A percentile compares a stretch with the other conserved stretches of the same genome.
Evolutionary conservation across 2,797 vertebrate species (phyloP).

Genomic region (Chaetophractus vellerosus): DNA sequence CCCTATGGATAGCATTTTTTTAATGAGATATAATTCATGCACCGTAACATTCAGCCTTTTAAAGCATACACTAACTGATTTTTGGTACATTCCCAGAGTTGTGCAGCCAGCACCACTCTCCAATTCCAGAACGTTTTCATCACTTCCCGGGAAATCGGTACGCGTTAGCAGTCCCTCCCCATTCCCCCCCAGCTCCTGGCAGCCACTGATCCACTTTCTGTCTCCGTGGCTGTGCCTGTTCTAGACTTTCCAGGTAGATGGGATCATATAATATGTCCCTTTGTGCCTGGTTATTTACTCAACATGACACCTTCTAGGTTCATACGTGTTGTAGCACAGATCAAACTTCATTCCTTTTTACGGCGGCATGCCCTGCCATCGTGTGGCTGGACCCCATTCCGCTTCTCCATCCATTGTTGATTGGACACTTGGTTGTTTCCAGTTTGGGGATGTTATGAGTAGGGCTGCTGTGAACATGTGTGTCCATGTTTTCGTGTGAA

Average conservation of each 20-base stretch:
- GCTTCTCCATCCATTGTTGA: background rate
- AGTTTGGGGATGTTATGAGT: rapidly evolving
- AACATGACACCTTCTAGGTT: background rate
- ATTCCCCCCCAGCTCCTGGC: background rate
- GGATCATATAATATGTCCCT: background rate
- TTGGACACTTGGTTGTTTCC: background rate
- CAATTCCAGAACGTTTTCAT: background rate
- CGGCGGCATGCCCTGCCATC: rapidly evolving
- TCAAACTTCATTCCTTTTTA: background rate
- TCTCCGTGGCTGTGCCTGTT: background rate
- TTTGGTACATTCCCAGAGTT: background rate
- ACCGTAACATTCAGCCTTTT: background rate
- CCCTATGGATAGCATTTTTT: background rate
- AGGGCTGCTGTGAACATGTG: background rate
- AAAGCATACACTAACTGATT: background rate
- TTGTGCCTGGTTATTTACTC: background rate
- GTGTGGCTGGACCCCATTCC: rapidly evolving
- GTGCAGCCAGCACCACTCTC: background rate
- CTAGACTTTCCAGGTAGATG: rapidly evolving
- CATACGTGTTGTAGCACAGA: rapidly evolving
- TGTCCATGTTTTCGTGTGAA: background rate
- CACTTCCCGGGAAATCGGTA: too few relatives aligned
- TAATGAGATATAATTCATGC: background rate
- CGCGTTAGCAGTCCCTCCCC: background rate
- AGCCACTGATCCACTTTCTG: rapidly evolving